A percentile compares a stretch with the other conserved stretches of the same genome.
phyloP scores from a whole-genome alignment of 2,113 vertebrate genomes.

The Notechis scutatus region DNA sequence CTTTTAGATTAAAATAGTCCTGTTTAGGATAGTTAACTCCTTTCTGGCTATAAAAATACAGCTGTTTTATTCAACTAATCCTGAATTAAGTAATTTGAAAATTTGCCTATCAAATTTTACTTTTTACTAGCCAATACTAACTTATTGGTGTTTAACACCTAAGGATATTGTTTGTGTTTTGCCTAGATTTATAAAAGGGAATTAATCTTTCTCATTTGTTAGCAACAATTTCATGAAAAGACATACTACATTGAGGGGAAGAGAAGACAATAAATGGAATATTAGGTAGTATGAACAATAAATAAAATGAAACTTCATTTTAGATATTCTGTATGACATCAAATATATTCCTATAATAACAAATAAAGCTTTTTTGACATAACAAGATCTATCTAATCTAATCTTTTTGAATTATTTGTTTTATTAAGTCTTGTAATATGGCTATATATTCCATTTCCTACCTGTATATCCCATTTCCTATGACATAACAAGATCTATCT shows the following conservation, averaged over 20 bases:
- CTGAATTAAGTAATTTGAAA: not conserved
- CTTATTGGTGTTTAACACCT: not conserved
- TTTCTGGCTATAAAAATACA: not conserved
- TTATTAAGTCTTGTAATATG: not conserved
- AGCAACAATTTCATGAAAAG: not conserved
- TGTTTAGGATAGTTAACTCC: not conserved
- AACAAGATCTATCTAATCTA: not conserved
- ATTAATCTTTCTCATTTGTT: not conserved
- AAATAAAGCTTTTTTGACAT: not conserved
- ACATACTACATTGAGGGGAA: not conserved
- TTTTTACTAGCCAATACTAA: not conserved
- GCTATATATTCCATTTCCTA: not conserved
- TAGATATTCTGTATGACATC: not conserved
- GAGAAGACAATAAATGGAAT: not conserved
- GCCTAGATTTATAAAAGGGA: not conserved
- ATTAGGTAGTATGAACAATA: not conserved
- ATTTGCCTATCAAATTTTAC: not conserved
- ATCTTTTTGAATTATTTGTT: not conserved
- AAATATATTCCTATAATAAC: not conserved
- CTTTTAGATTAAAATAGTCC: not conserved
- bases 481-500: too few relatives aligned
- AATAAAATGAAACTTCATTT: not conserved
- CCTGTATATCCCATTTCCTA: too few relatives aligned
- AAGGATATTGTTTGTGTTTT: not conserved
- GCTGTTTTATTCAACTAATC: not conserved